A percentile compares a stretch with the other conserved stretches of the same genome.
phyloP scores from a whole-genome alignment of 2,113 vertebrate genomes.

The Agapornis roseicollis region DNA sequence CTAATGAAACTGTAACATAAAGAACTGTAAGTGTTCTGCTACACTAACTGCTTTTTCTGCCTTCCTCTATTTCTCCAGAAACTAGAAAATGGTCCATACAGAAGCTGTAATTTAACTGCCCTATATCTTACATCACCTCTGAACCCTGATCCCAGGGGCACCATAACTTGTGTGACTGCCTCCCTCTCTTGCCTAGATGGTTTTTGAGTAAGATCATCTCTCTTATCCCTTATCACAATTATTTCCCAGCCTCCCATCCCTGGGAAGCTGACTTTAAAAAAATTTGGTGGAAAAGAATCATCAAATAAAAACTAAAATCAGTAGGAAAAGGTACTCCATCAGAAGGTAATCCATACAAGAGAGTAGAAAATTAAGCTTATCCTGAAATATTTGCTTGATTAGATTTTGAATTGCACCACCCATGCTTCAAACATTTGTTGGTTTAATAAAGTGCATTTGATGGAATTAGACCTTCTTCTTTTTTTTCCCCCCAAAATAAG shows the following conservation, averaged over 20 bases:
- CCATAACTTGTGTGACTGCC: not conserved
- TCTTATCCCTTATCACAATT: not conserved
- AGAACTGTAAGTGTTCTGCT: not conserved
- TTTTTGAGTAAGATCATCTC: not conserved
- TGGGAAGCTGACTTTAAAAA: not conserved
- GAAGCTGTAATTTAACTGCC: not conserved
- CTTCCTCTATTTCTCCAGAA: not conserved
- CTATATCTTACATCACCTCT: not conserved
- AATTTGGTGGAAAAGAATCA: fast-evolving
- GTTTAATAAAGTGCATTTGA: not conserved
- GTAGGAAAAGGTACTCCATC: not conserved
- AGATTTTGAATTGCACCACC: not conserved
- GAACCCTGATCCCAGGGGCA: not conserved
- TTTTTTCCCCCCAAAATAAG: not conserved
- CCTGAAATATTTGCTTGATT: not conserved
- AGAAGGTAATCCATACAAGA: not conserved
- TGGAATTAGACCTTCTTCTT: not conserved
- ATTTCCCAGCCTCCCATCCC: not conserved
- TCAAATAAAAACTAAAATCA: not conserved
- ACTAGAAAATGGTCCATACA: not conserved
- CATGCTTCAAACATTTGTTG: not conserved
- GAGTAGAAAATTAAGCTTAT: not conserved
- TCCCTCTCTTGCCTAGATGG: not conserved
- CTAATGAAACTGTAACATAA: not conserved
- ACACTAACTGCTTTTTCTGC: not conserved